Evolutionary conservation across 1,140 invertebrate species (phyloP).

Genomic region (Cataglyphis hispanica): DNA sequence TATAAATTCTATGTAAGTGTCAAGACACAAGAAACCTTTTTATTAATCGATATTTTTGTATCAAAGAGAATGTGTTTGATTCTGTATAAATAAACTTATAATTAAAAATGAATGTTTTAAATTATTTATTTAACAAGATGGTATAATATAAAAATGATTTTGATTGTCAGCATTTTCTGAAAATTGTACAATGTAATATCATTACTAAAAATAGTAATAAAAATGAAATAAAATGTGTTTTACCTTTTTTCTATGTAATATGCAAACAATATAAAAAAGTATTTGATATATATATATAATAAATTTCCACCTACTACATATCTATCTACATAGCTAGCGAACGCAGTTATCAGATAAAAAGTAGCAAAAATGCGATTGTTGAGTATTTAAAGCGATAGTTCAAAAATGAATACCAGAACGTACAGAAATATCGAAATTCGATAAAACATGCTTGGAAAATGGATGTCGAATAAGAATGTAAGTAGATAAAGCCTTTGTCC

Average conservation of each 20-base stretch:
- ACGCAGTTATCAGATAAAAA: conserved; percentile 4
- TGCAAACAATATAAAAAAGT: background rate
- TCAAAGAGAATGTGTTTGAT: background rate
- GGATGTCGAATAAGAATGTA: background rate
- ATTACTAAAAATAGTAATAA: conserved; percentile 7
- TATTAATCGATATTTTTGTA: background rate
- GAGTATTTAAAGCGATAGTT: conserved; percentile 6
- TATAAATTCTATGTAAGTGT: background rate
- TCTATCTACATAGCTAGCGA: conserved; percentile 10
- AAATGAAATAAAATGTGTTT: background rate
- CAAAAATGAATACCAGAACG: conserved; percentile 26
- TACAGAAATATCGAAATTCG: conserved; percentile 39
- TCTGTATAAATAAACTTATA: background rate
- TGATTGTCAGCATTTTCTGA: background rate
- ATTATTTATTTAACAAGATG: conserved; percentile 9
- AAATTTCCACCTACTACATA: background rate
- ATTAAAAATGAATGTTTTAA: conserved; percentile 19
- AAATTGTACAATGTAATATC: conserved; percentile 2
- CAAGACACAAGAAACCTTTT: background rate
- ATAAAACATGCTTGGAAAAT: conserved; percentile 25
- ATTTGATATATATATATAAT: too few species aligned
- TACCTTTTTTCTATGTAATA: background rate
- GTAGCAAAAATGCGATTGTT: conserved; percentile 9
- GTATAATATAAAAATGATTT: conserved; percentile 24
- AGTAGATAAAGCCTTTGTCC: background rate